phyloP scores from a whole-genome alignment of 2,888 invertebrate genomes.

The Philereme transversata region DNA sequence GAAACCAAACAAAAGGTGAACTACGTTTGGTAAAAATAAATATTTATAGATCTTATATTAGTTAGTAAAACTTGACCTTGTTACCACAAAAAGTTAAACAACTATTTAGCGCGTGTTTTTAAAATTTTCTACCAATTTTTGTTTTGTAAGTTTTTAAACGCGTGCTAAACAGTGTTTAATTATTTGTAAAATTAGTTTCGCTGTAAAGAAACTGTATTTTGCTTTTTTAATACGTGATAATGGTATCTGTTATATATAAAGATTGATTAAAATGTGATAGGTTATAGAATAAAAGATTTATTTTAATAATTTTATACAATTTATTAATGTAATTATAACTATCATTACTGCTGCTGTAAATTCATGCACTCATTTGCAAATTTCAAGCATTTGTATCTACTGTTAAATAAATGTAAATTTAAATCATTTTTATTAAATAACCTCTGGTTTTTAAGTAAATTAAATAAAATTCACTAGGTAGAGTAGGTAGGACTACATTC shows the following conservation, averaged over 20 bases:
- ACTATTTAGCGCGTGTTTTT: too few relatives aligned
- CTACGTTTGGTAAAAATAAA: too few relatives aligned
- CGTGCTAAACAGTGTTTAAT: too few relatives aligned
- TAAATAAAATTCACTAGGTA: too few relatives aligned
- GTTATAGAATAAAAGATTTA: slow-evolving; percentile 47
- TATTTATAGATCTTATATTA: too few relatives aligned
- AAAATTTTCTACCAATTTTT: too few relatives aligned
- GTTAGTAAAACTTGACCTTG: too few relatives aligned
- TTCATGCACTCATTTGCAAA: slow-evolving; percentile 39
- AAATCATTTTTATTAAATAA: slow-evolving; percentile 21
- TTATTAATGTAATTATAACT: slow-evolving; percentile 44
- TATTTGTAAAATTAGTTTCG: not conserved
- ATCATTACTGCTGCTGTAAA: slow-evolving; percentile 31
- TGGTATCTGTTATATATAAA: slow-evolving; percentile 11
- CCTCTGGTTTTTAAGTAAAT: too few relatives aligned
- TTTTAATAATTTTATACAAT: slow-evolving; percentile 57
- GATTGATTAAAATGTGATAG: slow-evolving; percentile 35
- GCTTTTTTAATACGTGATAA: slow-evolving; percentile 11
- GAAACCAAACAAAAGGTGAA: too few relatives aligned
- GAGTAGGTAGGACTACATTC: too few relatives aligned
- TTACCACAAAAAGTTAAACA: too few relatives aligned
- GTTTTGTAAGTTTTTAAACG: too few relatives aligned
- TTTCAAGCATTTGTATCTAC: slow-evolving; percentile 39
- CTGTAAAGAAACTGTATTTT: not conserved
- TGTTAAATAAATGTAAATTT: slow-evolving; percentile 39